Conservation (phyloP, 2,113 vertebrate genomes). For the Anguilla japonica region DNA sequence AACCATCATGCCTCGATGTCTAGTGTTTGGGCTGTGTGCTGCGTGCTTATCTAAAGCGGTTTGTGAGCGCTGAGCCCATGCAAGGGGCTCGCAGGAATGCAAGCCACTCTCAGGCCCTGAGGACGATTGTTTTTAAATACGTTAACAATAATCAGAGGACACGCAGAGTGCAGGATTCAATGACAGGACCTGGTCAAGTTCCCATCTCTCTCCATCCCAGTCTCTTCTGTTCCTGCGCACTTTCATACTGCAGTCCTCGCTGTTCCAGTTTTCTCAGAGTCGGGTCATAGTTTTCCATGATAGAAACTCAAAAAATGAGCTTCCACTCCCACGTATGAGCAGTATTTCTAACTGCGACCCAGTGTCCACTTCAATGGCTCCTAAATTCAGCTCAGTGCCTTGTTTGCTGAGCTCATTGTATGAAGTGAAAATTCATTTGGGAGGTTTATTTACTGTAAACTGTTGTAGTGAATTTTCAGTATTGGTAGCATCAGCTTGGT, state of each 20-base stretch:
- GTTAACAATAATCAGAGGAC: slow-evolving; percentile 28
- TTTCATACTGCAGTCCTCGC: neutral
- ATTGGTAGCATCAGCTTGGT: neutral
- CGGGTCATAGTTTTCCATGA: slow-evolving; percentile 18
- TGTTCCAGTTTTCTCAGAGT: neutral
- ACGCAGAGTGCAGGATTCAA: neutral
- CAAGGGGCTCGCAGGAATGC: slow-evolving; percentile 23
- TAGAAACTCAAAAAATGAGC: neutral
- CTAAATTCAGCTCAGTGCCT: neutral
- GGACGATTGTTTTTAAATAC: slow-evolving; percentile 32
- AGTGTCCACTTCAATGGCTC: neutral
- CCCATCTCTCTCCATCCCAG: neutral
- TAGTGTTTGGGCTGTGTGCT: neutral
- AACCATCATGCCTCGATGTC: slow-evolving; percentile 13
- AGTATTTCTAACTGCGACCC: neutral
- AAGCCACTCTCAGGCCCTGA: slow-evolving; percentile 10
- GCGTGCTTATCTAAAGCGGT: slow-evolving; percentile 23
- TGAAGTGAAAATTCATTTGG: neutral
- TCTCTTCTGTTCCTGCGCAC: neutral
- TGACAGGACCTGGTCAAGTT: neutral
- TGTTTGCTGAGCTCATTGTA: neutral
- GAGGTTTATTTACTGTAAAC: neutral
- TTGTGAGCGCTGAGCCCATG: slow-evolving; percentile 2
- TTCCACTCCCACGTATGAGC: neutral
- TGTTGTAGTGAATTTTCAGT: neutral